Conservation (phyloP, 2,888 invertebrate species). For the Nomada goodeniana region DNA sequence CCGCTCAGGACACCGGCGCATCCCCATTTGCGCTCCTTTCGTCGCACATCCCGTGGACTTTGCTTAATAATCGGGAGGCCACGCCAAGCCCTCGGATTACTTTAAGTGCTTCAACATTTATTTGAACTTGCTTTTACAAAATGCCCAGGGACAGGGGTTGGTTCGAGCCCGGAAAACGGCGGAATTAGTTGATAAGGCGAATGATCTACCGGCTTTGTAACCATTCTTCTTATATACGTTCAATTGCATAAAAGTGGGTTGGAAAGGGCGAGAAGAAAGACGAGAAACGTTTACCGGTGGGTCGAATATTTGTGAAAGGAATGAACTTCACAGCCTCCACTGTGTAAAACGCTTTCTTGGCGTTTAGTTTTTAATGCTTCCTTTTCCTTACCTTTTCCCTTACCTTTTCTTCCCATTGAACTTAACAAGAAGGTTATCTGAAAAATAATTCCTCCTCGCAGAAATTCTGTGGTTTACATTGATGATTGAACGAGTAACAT, state of each 20-base stretch:
- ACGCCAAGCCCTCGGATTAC: conserved; percentile 47
- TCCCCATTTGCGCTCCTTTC: conserved; percentile 62
- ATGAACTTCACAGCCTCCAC: neutral
- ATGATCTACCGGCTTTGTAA: conserved; percentile 15
- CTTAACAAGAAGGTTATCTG: too few species aligned
- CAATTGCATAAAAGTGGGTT: conserved; percentile 1
- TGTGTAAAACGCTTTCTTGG: neutral
- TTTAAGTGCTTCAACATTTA: conserved; percentile 47
- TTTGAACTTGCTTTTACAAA: conserved; percentile 41
- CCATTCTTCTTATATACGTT: neutral
- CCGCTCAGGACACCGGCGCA: conserved; percentile 48
- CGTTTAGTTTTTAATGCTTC: neutral
- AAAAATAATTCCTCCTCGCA: too few species aligned
- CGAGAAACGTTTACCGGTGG: neutral
- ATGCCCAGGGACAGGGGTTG: neutral
- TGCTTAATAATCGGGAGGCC: conserved; percentile 56
- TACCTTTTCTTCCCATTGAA: neutral
- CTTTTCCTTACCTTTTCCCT: neutral
- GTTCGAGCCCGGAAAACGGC: neutral
- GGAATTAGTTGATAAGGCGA: conserved; percentile 23
- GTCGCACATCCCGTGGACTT: conserved; percentile 63
- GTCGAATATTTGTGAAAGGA: neutral
- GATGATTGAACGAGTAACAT: neutral
- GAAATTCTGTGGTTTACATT: too few species aligned
- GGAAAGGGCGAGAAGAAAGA: too few species aligned